These are phyloP conservation scores for Odontocerum albicorne DNA, from an alignment of 2,888 invertebrate species.

Conservation along the genomic window DNA sequence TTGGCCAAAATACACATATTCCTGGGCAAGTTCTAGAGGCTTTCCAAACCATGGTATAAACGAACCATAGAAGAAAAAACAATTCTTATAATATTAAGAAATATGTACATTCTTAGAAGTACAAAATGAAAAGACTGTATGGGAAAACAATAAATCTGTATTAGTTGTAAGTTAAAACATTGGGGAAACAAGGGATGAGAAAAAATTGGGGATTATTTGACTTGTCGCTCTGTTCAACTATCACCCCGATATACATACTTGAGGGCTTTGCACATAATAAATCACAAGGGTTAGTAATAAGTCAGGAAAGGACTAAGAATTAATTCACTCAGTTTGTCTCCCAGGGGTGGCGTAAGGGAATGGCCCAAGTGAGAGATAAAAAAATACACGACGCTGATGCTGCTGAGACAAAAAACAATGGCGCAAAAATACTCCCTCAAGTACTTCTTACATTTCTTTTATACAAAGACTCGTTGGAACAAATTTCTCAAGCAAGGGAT, in stretches of 20 bases:
- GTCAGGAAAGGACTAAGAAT: conserved; percentile 29
- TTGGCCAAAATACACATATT: too few species aligned
- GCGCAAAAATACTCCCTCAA: conserved; percentile 4
- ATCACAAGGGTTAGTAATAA: conserved; percentile 33
- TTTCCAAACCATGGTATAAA: too few species aligned
- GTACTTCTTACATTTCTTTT: background rate
- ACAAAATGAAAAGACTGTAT: too few species aligned
- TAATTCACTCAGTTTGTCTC: conserved; percentile 21
- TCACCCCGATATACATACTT: background rate
- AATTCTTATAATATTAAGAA: too few species aligned
- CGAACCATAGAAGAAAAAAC: too few species aligned
- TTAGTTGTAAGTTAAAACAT: too few species aligned
- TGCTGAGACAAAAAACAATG: background rate
- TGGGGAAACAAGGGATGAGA: too few species aligned
- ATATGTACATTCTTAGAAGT: too few species aligned
- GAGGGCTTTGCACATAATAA: conserved; percentile 28
- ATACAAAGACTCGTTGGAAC: background rate
- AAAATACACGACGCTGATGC: conserved; percentile 17
- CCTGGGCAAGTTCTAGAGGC: too few species aligned
- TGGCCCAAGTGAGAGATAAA: conserved; percentile 28
- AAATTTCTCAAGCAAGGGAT: background rate
- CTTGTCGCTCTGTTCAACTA: conserved; percentile 5
- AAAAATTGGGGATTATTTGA: too few species aligned
- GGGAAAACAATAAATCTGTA: too few species aligned
- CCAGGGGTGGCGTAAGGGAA: conserved; percentile 16